Base-by-base conservation (phyloP, 2,797 vertebrate species). In the Huso huso region DNA sequence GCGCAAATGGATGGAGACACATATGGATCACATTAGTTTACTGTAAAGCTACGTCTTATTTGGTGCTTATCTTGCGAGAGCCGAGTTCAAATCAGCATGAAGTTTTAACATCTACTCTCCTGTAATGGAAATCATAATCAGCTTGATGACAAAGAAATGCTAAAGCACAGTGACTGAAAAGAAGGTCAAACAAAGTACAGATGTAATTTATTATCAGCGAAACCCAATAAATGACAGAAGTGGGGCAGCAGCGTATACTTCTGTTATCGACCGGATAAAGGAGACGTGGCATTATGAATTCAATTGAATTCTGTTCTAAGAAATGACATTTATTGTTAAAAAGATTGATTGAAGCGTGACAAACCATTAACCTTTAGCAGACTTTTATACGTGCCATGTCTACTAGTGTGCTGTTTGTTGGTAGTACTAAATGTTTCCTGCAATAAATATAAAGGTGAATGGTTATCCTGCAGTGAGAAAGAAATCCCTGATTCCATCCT, bases 241-340 rank as follows among this genome's bases (percentile, higher is more conserved):
- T 57, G 55, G 55, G 55, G 55, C 55, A 57, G 55, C 55, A 12
- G 55, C 11, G 8, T 57, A 6, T 57, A 6, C 55, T 6, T 57
- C 6, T 57, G 13, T 12, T 57, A 6, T 11, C 11, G 55, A 57
- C 13, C 11, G 13, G 55, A 57, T 18, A 57, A 57, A 1, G 13
- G 13, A 57, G 55, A 10, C 55, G 10, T n/a, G 11, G 55, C 55
- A 10, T 10, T 12, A 57, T 10, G 13, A 57, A 11, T 57, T 11
- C 55, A 57, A 57, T 57, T 3, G 55, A n/a, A 57, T 57, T 57
- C 55, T 12, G 11, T 57, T 57, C 55, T 57, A 57, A 57, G 55
- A 57, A 10, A 57, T 57, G 55, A 57, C 55, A 10, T 57, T 57
- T 57, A 57, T 57, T 57, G 55, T 57, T 57, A 57, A 57, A 9